Evolutionary conservation across 2,797 vertebrate genomes (phyloP), one percentile per base, ranked within the genome.

Genomic region (Acridotheres tristis): DNA sequence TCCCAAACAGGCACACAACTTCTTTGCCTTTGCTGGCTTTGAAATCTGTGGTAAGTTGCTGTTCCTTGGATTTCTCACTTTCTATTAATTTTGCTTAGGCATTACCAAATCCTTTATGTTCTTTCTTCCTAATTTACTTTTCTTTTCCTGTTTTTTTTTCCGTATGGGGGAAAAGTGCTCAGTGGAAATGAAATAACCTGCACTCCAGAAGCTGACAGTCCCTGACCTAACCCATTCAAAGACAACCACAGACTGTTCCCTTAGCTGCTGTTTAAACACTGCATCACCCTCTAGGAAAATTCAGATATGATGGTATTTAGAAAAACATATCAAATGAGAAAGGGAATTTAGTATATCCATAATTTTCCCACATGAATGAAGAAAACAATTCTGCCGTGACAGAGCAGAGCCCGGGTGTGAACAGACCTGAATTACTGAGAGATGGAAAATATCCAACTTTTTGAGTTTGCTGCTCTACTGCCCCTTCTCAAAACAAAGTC

Each of bases 81-180:
- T 65, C 26, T 67, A 3, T 61, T 72, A 19, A 32, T n/a, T 30
- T 77, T 65, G 4, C 63, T 78, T n/a, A 73, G 43, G 11, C 8
- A 51, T 68, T 38, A 43, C 7, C 9, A 61, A 65, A 34, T 68
- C 0, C 14, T 48, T 79, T 59, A 23, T 53, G 16, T 2, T 58
- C 30, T 79, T 36, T 73, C 2, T 10, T 69, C 21, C 59, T 15
- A 4, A 9, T 43, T 69, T 72, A 68, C 2, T 43, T 66, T 69
- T 68, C 1, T 69, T 38, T 34, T 26, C 22, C 18, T 59, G 7
- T 5, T 3, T 9, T 30, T 34, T 13, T 5, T 1, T 2, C 9
- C n/a, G n/a, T 45, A 1, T 16, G 16, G 11, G 10, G 6, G 5
- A 69, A 71, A 71, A 19, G 4, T 51, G 7, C 14, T 21, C 11